Evolutionary conservation across 1,140 invertebrate genomes (phyloP).

Genomic region (Hyposmocoma kahamanoa): DNA sequence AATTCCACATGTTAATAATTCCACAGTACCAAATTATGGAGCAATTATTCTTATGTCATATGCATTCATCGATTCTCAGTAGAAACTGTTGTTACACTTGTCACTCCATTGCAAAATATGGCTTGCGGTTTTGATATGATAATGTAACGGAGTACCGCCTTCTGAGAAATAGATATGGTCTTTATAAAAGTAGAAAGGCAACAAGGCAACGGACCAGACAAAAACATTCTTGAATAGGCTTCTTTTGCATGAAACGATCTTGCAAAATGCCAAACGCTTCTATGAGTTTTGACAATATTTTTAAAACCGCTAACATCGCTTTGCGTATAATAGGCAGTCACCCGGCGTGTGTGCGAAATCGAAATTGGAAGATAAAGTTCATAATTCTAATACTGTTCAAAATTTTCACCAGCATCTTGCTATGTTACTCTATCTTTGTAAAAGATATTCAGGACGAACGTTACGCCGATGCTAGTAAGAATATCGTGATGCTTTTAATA

Average conservation of each 20-base stretch:
- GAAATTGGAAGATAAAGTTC: conserved; percentile 22
- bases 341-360: conserved; percentile 13
- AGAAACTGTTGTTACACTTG: not conserved
- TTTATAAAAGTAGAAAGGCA: no score
- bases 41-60: not conserved
- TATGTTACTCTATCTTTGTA: conserved; percentile 25
- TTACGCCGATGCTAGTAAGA: conserved; percentile 33
- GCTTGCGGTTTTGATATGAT: not conserved
- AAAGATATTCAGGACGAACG: conserved; percentile 23
- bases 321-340: conserved; percentile 23
- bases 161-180: no score
- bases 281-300: conserved; percentile 15
- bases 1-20: no score
- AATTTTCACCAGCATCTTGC: conserved; percentile 12
- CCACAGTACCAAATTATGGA: no score
- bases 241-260: not conserved
- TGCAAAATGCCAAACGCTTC: not conserved
- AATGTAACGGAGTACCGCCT: not conserved
- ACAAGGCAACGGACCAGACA: not conserved
- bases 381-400: conserved; percentile 12
- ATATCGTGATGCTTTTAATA: conserved; percentile 28
- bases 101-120: no score
- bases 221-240: not conserved
- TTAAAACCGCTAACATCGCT: conserved; percentile 18
- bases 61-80: not conserved